Base-by-base conservation (phyloP, 2,113 vertebrate genomes). In the Galbula dea region DNA sequence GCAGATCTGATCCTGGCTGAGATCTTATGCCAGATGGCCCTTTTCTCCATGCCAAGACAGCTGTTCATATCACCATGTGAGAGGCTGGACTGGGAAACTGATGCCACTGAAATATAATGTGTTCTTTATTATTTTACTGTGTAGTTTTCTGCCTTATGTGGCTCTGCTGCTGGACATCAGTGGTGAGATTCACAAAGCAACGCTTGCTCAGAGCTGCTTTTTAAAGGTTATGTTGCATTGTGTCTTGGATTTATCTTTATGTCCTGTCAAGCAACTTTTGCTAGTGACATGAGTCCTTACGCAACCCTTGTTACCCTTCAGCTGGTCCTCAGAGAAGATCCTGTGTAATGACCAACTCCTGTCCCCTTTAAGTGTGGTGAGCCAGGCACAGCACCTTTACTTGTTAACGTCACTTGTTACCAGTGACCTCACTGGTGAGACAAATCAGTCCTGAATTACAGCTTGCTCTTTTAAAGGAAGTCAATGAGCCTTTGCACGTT, bases 281-380 rank as follows among this genome's bases (percentile, higher is more conserved):
- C 27, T 65, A 37, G 36, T 36, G 63, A 49, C 29, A 18, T 2
- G 3, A 23, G 7, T 43, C 67, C 37, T 79, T 27, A 43, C 23
- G 12, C 4, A 7, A 69, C 26, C 58, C 63, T 59, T 55, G 24
- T 49, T 69, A 16, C 32, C 32, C 29, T 75, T 66, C 0, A 1
- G 24, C 55, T 0, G 0, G 27, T 63, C 32, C 27, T 74, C 34
- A 26, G 45, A 90, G 52, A n/a, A 65, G 29, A 29, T 49, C 3
- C 8, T 18, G 4, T 0, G 0, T 36, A 37, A 52, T 1, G 2
- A 27, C 27, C 41, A 91, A 36, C 4, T 11, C 6, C 21, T 46
- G 4, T 61, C 30, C 65, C 19, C 61, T 65, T 16, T 15, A 26
- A 45, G 58, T 10, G 26, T 10, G 15, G 21, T 61, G 75, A 91